Evolutionary conservation across 2,113 vertebrate species (phyloP).

Genomic region (Capricornis sumatraensis): DNA sequence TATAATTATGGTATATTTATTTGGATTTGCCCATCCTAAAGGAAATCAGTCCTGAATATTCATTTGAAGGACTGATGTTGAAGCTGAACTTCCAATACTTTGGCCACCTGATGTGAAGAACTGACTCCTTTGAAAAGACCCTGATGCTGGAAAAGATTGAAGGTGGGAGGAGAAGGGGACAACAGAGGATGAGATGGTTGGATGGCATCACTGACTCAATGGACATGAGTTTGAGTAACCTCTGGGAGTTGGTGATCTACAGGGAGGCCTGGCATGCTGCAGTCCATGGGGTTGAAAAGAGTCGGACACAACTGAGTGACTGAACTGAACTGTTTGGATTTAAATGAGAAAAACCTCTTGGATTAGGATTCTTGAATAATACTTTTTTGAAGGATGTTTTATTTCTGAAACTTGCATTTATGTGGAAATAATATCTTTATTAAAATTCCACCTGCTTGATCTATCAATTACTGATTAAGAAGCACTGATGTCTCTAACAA

Average conservation of each 20-base stretch:
- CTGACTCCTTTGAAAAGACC: neutral
- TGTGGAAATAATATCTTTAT: neutral
- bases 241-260: neutral
- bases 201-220: neutral
- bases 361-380: neutral
- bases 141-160: neutral
- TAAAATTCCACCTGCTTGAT: neutral
- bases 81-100: neutral
- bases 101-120: neutral
- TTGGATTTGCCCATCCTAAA: neutral
- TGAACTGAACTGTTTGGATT: neutral
- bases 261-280: neutral
- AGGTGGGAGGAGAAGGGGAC: neutral
- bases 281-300: neutral
- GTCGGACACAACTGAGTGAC: fast-evolving
- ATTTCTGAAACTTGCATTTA: neutral
- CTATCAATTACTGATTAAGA: neutral
- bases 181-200: neutral
- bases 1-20: neutral
- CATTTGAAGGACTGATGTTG: neutral
- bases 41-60: neutral
- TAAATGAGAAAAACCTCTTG: neutral
- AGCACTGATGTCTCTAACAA: neutral
- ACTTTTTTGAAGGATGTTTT: neutral
- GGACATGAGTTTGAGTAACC: neutral